These are phyloP conservation scores for Sminthurides aquaticus DNA, from an alignment of 2,888 invertebrate species.

Conservation along the genomic window DNA sequence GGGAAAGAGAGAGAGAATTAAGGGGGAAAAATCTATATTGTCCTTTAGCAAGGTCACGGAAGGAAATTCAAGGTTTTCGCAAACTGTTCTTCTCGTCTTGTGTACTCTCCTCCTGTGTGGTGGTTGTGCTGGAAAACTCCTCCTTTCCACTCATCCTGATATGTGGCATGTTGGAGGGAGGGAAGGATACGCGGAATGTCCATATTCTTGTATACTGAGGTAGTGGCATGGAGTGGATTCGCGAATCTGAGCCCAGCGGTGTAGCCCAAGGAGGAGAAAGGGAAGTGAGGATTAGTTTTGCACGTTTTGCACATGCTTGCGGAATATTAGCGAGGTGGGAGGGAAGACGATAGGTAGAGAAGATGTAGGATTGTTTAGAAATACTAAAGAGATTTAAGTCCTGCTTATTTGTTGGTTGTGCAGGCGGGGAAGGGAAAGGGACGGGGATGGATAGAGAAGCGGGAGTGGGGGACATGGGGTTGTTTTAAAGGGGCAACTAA, in stretches of 20 bases:
- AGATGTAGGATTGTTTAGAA: not conserved
- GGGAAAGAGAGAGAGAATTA: conserved; percentile 10
- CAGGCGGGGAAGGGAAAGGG: no score
- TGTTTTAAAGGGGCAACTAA: not conserved
- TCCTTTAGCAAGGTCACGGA: conserved; percentile 44
- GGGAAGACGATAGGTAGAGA: no score
- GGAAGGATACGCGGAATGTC: no score
- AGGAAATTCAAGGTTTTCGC: conserved; percentile 41
- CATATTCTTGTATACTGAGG: not conserved
- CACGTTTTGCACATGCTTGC: not conserved
- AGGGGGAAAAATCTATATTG: conserved; percentile 43
- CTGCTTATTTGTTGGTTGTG: no score
- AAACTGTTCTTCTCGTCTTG: conserved; percentile 22
- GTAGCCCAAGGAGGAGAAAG: not conserved
- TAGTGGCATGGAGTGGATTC: not conserved
- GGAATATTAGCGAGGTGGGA: not conserved
- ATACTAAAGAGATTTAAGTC: not conserved
- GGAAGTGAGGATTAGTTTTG: no score
- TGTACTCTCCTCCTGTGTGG: not conserved
- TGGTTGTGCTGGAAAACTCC: conserved; percentile 1
- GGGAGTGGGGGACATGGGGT: not conserved
- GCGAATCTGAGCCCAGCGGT: not conserved
- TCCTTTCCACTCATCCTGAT: not conserved
- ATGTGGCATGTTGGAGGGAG: no score
- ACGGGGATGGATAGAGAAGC: no score